Evolutionary conservation across 2,113 vertebrate species (phyloP).

Genomic region (Dolichallabes microphthalmus): DNA sequence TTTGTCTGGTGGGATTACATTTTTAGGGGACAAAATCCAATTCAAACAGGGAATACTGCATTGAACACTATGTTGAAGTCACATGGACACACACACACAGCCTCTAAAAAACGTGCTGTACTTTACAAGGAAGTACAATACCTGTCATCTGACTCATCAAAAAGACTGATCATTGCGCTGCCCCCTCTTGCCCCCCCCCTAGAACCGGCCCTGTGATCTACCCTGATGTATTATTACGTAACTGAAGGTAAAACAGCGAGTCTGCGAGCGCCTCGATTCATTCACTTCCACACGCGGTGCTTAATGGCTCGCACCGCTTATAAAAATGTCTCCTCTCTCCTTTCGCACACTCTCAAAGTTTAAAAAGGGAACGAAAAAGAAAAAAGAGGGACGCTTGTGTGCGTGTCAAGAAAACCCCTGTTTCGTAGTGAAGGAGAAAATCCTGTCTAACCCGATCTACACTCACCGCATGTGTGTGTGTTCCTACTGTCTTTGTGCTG

Average conservation of each 20-base stretch:
- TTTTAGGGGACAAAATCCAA: neutral
- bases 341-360: neutral
- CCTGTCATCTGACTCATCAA: slow-evolving; percentile 11
- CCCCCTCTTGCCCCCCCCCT: no score
- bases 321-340: neutral
- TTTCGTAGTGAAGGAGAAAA: neutral
- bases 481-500: neutral
- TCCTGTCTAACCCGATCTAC: neutral
- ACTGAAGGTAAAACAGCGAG: neutral
- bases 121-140: slow-evolving; percentile 6
- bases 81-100: no score
- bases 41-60: neutral
- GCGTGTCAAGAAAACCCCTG: neutral
- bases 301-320: neutral
- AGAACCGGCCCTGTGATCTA: no score
- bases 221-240: slow-evolving; percentile 1
- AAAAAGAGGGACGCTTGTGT: neutral
- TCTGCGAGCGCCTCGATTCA: neutral
- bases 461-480: neutral
- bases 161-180: no score
- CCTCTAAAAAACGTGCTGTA: neutral
- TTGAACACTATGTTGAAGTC: no score
- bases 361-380: neutral
- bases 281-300: neutral
- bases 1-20: neutral